A percentile compares a stretch with the other conserved stretches of the same genome.
phyloP scores from a whole-genome alignment of 2,888 invertebrate species.

The Lacanobia wlatinum region DNA sequence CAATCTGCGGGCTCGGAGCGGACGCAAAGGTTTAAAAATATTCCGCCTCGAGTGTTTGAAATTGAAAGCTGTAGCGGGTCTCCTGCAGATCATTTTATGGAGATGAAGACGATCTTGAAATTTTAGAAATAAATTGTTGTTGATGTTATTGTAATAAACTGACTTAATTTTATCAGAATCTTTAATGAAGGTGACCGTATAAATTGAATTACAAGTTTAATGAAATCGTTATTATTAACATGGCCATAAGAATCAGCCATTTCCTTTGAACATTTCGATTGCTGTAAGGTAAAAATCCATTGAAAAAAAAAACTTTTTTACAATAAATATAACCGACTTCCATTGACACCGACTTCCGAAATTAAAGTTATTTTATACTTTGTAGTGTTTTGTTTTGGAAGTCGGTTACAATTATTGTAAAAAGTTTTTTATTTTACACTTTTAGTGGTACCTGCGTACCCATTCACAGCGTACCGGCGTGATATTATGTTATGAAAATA shows the following conservation, averaged over 20 bases:
- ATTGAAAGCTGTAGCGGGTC: slow-evolving; percentile 38
- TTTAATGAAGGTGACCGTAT: neutral
- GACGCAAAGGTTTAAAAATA: slow-evolving; percentile 66
- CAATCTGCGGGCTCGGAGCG: slow-evolving; percentile 80
- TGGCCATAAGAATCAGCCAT: neutral
- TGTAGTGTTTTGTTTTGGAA: no score
- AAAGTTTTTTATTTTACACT: no score
- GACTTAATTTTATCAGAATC: neutral
- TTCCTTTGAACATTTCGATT: neutral
- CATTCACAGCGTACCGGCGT: no score
- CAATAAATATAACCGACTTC: no score
- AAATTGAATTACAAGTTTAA: neutral
- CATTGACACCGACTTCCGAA: no score
- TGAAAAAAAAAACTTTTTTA: no score
- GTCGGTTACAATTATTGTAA: no score
- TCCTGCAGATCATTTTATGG: slow-evolving; percentile 24
- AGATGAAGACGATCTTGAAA: neutral
- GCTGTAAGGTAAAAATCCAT: no score
- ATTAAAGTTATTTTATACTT: no score
- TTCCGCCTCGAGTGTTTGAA: slow-evolving; percentile 50
- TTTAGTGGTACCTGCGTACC: no score
- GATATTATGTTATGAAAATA: no score
- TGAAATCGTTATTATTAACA: neutral
- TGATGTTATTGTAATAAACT: neutral
- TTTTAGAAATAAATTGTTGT: no score